Percentiles rank a stretch among this genome's conserved stretches.
Evolutionary conservation across 2,797 vertebrate species (phyloP).

Genomic region (Lacerta viridis): DNA sequence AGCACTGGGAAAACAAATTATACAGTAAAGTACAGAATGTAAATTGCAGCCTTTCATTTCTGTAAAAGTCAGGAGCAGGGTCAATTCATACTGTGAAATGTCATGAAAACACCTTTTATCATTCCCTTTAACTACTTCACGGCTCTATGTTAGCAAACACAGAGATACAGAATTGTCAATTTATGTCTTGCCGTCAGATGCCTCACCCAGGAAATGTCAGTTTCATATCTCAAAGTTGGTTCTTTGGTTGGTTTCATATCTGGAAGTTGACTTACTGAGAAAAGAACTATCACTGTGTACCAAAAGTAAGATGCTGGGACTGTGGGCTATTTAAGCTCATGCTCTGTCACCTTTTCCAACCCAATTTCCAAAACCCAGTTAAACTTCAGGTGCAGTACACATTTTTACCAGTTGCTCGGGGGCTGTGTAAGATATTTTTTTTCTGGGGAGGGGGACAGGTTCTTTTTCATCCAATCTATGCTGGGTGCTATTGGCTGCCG

Average conservation of each 20-base stretch:
- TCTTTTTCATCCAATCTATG: too few species aligned
- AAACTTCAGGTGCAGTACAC: too few species aligned
- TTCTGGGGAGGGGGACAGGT: too few species aligned
- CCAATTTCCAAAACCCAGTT: too few species aligned
- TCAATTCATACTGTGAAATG: constrained; percentile 50
- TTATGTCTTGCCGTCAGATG: background rate
- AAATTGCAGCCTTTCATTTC: constrained; percentile 58
- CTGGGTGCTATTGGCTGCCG: too few species aligned
- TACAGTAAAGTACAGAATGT: constrained; percentile 9
- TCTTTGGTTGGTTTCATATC: background rate
- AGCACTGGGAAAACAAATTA: constrained; percentile 60
- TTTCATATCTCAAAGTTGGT: background rate
- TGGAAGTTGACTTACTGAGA: background rate
- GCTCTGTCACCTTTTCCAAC: too few species aligned
- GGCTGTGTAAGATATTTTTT: too few species aligned
- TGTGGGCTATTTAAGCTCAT: too few species aligned
- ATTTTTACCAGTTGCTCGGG: too few species aligned
- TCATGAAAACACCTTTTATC: constrained; percentile 34
- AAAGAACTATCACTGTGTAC: background rate
- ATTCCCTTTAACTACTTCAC: constrained; percentile 52
- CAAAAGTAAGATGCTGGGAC: background rate
- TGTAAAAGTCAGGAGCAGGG: constrained; percentile 26
- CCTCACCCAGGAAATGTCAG: background rate
- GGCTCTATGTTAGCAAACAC: constrained; percentile 3
- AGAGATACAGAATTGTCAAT: background rate